Evolutionary conservation across 2,113 vertebrate species (phyloP).

Genomic region (Arenaria interpres): DNA sequence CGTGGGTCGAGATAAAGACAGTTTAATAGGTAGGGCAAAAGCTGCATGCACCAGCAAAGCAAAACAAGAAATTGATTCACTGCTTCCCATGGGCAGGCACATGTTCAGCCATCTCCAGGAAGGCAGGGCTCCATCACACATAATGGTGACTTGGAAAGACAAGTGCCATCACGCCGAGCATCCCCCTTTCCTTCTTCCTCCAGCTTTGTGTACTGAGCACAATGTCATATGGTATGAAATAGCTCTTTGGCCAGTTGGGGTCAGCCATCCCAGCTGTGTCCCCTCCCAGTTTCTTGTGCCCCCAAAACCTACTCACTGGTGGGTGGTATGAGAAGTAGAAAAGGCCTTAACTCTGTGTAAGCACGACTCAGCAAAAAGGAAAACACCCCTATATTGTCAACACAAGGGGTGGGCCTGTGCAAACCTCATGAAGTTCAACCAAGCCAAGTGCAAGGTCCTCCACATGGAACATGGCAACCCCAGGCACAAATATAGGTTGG

Average conservation of each 20-base stretch:
- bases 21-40: not conserved
- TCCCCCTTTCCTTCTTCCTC: not conserved
- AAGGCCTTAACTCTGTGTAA: not conserved
- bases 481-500: too few relatives aligned
- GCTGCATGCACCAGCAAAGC: not conserved
- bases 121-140: not conserved
- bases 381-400: not conserved
- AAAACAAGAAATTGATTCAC: not conserved
- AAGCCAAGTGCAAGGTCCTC: too few relatives aligned
- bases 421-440: too few relatives aligned
- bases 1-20: not conserved
- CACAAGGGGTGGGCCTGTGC: not conserved
- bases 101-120: not conserved
- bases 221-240: not conserved
- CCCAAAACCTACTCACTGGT: not conserved
- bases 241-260: not conserved
- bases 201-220: not conserved
- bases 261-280: not conserved
- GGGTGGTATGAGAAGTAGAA: not conserved
- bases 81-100: not conserved
- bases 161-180: not conserved
- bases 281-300: not conserved
- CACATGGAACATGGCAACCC: too few relatives aligned
- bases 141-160: not conserved
- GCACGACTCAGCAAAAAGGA: not conserved